Evolutionary conservation across 2,888 invertebrate species (phyloP), one percentile per base, ranked within the genome.

Genomic region (Mactromeris polynyma): DNA sequence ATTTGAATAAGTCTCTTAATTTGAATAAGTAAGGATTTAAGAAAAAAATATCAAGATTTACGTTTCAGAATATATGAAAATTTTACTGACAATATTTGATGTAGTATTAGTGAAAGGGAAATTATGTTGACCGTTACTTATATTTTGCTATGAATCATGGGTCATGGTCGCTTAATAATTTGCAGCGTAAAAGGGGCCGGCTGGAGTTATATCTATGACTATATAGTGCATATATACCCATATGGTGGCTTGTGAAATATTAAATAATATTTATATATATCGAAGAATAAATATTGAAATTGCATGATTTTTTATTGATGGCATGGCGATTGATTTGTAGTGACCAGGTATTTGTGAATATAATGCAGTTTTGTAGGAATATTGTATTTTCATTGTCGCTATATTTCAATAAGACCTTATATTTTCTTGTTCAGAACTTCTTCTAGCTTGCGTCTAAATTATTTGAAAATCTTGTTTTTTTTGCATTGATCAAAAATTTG

Each of bases 121-220:
- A n/a, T 26, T 9, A 64, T 64, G 58, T 64, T 64, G 58, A 64
- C 26, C 26, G 58, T 64, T 64, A 64, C 58, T 26, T 26, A 64
- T 64, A 26, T 64, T 64, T 64, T 64, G 58, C 58, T 64, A 64
- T 64, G 58, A 64, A 64, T 64, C 26, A 64, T 64, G 58, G 58
- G 58, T 26, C n/a, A 26, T 64, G 58, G 58, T 64, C 26, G 58
- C 58, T 64, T 64, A 64, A 46, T 64, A 64, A 64, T 64, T 46
- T 64, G 26, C 58, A 64, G 58, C 58, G 26, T 64, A n/a, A 64
- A 2, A 46, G 58, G 58, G 26, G 21, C 26, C 58, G 58, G 58
- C 58, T 64, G 58, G 58, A 64, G 58, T 64, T 64, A n/a, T 64
- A 64, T 64, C 58, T 64, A 64, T 64, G 58, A 64, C 11, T 9